These are phyloP conservation scores for Acanthosepion pharaonis DNA, from an alignment of 2,888 invertebrate species.

Conservation along the genomic window DNA sequence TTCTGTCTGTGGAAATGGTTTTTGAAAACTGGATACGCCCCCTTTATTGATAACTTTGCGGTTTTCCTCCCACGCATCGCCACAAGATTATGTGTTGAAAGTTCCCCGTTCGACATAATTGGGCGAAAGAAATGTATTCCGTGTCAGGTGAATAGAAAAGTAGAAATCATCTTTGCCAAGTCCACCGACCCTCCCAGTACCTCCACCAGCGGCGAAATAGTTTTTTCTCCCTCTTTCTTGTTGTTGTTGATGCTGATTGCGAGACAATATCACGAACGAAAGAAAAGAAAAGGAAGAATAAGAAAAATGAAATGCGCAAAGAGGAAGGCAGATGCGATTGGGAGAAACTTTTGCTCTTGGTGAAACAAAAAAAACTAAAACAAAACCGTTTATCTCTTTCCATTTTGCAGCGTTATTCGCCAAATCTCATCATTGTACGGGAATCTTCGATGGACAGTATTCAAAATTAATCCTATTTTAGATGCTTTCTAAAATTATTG, in stretches of 20 bases:
- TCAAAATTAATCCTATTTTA: background rate
- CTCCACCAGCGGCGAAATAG: background rate
- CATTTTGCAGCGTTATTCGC: background rate
- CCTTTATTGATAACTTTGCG: background rate
- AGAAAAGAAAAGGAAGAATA: background rate
- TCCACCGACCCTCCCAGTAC: background rate
- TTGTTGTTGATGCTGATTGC: background rate
- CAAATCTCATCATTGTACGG: background rate
- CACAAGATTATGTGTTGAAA: slow-evolving; percentile 17
- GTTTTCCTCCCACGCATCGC: background rate
- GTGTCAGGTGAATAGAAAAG: slow-evolving; percentile 1
- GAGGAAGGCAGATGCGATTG: background rate
- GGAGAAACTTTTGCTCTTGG: background rate
- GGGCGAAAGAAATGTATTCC: background rate
- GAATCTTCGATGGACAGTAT: background rate
- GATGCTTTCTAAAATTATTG: background rate
- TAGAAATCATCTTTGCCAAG: background rate
- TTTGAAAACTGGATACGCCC: background rate
- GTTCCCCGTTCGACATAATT: background rate
- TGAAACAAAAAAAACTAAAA: background rate
- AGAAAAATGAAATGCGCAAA: background rate
- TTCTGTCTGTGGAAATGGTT: background rate
- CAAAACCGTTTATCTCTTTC: background rate
- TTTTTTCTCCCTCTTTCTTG: background rate
- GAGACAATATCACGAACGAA: slow-evolving; percentile 10